Evolutionary conservation across 2,888 invertebrate genomes (phyloP).

Genomic region (Apamea sordens): DNA sequence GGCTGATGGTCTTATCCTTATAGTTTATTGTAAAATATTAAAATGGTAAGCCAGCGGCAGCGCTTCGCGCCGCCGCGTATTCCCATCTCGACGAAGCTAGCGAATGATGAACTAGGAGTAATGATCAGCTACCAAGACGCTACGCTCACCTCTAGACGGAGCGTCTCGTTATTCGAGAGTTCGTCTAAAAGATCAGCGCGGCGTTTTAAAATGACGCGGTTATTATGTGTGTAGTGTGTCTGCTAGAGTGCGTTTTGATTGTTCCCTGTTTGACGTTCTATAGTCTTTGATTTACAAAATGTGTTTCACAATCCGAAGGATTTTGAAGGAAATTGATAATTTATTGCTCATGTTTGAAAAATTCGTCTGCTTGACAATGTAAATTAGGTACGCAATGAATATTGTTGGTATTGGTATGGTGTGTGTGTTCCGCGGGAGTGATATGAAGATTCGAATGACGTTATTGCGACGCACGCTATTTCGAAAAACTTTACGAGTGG

Average conservation of each 20-base stretch:
- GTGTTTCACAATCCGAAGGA: neutral
- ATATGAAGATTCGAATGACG: too few species aligned
- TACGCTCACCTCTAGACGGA: neutral
- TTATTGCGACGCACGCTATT: too few species aligned
- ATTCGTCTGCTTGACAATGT: neutral
- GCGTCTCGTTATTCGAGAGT: neutral
- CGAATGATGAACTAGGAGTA: neutral
- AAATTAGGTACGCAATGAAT: neutral
- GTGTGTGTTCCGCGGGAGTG: too few species aligned
- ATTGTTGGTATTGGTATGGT: neutral
- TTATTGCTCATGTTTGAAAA: neutral
- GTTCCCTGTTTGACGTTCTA: constrained; percentile 1
- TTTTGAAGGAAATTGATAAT: neutral
- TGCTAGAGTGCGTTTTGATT: neutral
- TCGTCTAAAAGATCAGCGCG: neutral
- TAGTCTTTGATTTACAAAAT: neutral
- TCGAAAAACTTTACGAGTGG: too few species aligned
- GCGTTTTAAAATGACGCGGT: neutral
- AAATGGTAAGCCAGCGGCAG: neutral
- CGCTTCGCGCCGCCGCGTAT: neutral
- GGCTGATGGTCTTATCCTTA: neutral
- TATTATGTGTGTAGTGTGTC: neutral
- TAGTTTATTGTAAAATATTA: neutral
- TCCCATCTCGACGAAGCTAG: neutral
- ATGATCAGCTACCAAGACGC: neutral